Conservation (phyloP, 2,888 invertebrate species). For the Cheilosia soror region DNA sequence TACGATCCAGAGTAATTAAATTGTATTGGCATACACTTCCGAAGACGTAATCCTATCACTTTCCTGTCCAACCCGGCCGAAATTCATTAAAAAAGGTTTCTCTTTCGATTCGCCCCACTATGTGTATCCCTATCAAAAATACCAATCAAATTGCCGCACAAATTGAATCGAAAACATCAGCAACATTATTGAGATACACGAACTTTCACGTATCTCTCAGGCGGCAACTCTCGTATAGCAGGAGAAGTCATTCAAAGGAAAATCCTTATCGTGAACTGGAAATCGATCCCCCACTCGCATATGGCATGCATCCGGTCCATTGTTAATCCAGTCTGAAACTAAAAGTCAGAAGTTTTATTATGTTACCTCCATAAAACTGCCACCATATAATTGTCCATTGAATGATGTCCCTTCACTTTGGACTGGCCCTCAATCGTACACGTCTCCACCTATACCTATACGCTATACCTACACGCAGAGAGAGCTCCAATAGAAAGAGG, state of each 20-base stretch:
- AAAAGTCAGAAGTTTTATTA: conserved; percentile 71
- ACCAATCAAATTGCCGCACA: conserved; percentile 66
- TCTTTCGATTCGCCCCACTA: conserved; percentile 3
- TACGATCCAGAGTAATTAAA: conserved; percentile 32
- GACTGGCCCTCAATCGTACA: conserved; percentile 39
- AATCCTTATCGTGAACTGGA: conserved; percentile 28
- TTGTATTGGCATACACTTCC: conserved; percentile 30
- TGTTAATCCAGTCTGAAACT: conserved; percentile 67
- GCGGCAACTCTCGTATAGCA: neutral
- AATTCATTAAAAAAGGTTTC: conserved; percentile 64
- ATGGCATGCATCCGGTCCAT: conserved; percentile 26
- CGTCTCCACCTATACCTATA: neutral
- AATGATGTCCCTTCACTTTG: conserved; percentile 62
- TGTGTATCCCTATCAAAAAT: conserved; percentile 53
- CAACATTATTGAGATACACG: conserved; percentile 60
- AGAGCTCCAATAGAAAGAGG: neutral
- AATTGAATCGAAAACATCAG: conserved; percentile 70
- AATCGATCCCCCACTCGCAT: conserved; percentile 12
- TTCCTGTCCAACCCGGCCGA: conserved; percentile 6
- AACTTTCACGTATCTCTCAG: conserved; percentile 2
- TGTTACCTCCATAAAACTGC: conserved; percentile 72
- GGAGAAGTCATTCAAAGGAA: neutral
- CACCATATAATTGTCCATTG: conserved; percentile 69
- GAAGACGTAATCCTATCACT: conserved; percentile 47
- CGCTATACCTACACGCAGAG: neutral